phyloP scores from a whole-genome alignment of 2,797 vertebrate genomes.

The Dendrocincla tyrannina region DNA sequence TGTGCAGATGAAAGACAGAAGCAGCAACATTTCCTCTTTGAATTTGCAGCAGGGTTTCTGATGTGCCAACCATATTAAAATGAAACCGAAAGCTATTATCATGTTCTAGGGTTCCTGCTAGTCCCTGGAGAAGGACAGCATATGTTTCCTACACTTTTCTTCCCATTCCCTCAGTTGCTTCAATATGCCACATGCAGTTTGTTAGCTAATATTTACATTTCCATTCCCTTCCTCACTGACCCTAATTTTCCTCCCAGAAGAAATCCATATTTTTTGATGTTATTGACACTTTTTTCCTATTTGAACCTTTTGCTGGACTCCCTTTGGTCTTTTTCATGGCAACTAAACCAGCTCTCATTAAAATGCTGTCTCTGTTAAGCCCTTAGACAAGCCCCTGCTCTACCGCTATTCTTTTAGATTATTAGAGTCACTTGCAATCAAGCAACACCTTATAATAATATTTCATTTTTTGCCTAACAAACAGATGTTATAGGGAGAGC shows the following conservation, averaged over 20 bases:
- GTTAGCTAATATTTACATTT: slow-evolving; percentile 4
- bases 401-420: background rate
- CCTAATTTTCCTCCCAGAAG: background rate
- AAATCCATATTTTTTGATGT: background rate
- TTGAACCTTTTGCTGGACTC: background rate
- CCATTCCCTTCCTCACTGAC: background rate
- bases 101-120: background rate
- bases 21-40: background rate
- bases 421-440: background rate
- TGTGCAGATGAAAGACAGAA: slow-evolving; percentile 25
- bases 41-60: background rate
- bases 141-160: background rate
- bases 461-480: background rate
- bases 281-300: background rate
- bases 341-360: background rate
- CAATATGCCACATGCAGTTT: background rate
- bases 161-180: background rate
- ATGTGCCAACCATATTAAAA: slow-evolving; percentile 2
- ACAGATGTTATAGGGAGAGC: background rate
- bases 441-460: background rate
- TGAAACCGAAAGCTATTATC: background rate
- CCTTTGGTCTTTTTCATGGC: background rate
- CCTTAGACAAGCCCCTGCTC: background rate
- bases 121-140: background rate
- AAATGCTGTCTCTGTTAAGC: background rate